Evolutionary conservation across 2,888 invertebrate species (phyloP), one percentile per base, ranked within the genome.

Genomic region (Zhuqinia jingwanae): DNA sequence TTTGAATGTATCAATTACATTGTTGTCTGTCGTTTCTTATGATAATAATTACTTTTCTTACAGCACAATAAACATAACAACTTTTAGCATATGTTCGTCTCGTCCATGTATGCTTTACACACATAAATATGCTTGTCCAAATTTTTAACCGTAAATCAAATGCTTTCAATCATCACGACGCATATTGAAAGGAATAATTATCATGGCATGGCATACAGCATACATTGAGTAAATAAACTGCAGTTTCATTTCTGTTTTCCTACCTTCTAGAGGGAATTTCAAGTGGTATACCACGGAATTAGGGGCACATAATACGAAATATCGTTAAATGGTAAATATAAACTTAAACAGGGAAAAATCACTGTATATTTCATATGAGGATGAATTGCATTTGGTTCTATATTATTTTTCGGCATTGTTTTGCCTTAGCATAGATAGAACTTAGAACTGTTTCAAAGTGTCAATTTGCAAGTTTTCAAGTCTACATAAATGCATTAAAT

Each of bases 1-100:
- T 36, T 65, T 65, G 65, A 65, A 60, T 60, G 58, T 60, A 60
- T 60, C 58, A 25, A 60, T 60, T 47, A 47, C 47, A 27, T 73
- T 70, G 47, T 45, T 22, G 45, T 50, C 22, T 22, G 45, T 50
- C 47, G n/a, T 47, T n/a, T 50, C 15, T 47, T 22, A 68, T 45
- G 17, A 22, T 68, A 42, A 22, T 60, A 73, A 25, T 22, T 50
- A 73, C 42, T 45, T n/a, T n/a, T n/a, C n/a, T 27, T 73, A 25
- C 17, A 73, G 50, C 25, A 73, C 17, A 73, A 60, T 13, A 2
- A 56, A 60, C 58, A 25, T 25, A 36, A 36, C 36, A 6, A 8
- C 36, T 36, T 36, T 36, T 36, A 36, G 36, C 36, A 36, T 6
- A 6, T 36, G 3, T 36, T 36, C 36, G 36, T 73, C 50, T 15